Evolutionary conservation across 1,140 invertebrate genomes (phyloP).

Genomic region (Drosophila cardini): DNA sequence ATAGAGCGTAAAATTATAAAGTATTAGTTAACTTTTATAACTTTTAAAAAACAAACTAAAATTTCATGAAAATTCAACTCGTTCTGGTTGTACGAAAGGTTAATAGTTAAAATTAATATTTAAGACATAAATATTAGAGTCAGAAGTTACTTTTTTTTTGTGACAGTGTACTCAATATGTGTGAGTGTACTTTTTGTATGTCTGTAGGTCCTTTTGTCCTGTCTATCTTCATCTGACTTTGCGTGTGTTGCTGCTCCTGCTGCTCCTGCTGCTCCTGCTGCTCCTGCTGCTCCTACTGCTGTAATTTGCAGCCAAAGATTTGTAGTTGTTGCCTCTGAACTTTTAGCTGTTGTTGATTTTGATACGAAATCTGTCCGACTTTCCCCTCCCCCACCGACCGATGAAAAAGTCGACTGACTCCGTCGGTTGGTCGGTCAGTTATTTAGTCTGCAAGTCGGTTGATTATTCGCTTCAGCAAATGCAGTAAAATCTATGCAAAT

Average conservation of each 20-base stretch:
- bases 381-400: not conserved
- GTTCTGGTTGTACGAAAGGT: too few species aligned
- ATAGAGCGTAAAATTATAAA: too few species aligned
- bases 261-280: constrained; percentile 7
- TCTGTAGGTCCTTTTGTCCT: constrained; percentile 24
- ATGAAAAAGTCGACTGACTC: constrained; percentile 52
- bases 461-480: constrained; percentile 34
- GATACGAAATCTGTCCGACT: constrained; percentile 36
- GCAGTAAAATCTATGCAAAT: constrained; percentile 43
- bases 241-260: constrained; percentile 49
- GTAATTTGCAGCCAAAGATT: constrained; percentile 53
- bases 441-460: constrained; percentile 15
- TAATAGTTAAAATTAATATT: too few species aligned
- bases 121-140: too few species aligned
- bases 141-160: too few species aligned
- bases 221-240: constrained; percentile 27
- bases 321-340: constrained; percentile 46
- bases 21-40: too few species aligned
- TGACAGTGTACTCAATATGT: constrained; percentile 8
- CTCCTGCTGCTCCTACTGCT: constrained; percentile 20
- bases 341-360: constrained; percentile 55
- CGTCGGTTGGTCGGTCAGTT: constrained; percentile 32
- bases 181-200: constrained; percentile 15
- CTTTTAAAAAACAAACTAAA: too few species aligned
- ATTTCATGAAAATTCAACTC: too few species aligned